These are phyloP conservation scores for Aricia artaxerxes DNA, from an alignment of 2,888 invertebrate species.

Conservation along the genomic window DNA sequence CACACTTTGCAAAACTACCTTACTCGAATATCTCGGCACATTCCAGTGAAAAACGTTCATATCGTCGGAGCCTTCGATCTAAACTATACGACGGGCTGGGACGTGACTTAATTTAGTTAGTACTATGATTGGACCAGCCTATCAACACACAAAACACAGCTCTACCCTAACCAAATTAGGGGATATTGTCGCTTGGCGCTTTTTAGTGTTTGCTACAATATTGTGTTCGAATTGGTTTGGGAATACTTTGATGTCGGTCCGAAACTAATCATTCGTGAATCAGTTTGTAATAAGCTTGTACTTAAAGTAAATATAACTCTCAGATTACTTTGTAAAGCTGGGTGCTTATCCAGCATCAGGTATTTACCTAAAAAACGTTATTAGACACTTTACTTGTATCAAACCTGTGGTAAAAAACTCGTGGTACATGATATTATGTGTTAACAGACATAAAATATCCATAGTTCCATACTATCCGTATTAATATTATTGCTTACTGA, in stretches of 20 bases:
- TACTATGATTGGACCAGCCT: constrained; percentile 36
- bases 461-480: too few relatives aligned
- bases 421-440: too few relatives aligned
- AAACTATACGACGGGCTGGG: constrained; percentile 47
- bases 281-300: constrained; percentile 1
- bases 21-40: neutral
- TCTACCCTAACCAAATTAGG: neutral
- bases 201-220: constrained; percentile 2
- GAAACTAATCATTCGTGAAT: constrained; percentile 11
- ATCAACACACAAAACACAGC: constrained; percentile 5
- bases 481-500: too few relatives aligned
- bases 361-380: too few relatives aligned
- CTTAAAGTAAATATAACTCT: neutral
- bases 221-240: constrained; percentile 9
- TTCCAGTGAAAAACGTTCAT: constrained; percentile 43
- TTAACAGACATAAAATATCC: too few relatives aligned
- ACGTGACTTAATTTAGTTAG: constrained; percentile 64
- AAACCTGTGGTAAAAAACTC: too few relatives aligned
- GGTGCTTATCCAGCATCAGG: too few relatives aligned
- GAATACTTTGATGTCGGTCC: constrained; percentile 25
- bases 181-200: neutral
- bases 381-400: too few relatives aligned
- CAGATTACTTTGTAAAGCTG: neutral
- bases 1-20: neutral
- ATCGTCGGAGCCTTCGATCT: constrained; percentile 44